These are phyloP conservation scores for Sminthurinus aureus DNA, from an alignment of 2,888 invertebrate species.

Conservation along the genomic window DNA sequence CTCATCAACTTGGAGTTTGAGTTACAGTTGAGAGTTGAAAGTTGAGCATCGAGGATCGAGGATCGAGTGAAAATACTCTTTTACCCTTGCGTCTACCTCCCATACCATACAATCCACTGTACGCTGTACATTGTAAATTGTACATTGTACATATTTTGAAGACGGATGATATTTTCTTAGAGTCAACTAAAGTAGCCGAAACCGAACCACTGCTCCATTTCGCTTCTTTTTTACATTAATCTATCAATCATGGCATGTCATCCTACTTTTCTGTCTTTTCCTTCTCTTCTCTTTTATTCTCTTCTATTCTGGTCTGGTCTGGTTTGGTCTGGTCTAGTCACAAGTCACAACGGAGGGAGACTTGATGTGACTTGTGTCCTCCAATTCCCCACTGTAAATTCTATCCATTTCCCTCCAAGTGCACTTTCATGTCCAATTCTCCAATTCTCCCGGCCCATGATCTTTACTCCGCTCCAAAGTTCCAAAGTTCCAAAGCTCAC, in stretches of 20 bases:
- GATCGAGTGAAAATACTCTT: neutral
- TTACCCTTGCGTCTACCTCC: neutral
- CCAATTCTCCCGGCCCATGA: neutral
- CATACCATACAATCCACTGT: neutral
- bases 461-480: neutral
- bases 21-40: no score
- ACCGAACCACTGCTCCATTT: neutral
- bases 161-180: neutral
- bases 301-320: no score
- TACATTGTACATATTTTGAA: neutral
- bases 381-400: constrained; percentile 17
- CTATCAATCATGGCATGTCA: constrained; percentile 12
- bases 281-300: no score
- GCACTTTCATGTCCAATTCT: constrained; percentile 8
- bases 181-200: neutral
- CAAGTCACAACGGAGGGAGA: neutral
- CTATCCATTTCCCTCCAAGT: neutral
- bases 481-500: neutral
- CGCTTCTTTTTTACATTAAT: constrained; percentile 1
- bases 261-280: neutral
- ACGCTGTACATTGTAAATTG: no score
- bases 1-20: no score
- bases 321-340: neutral
- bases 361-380: constrained; percentile 7
- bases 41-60: neutral